These are phyloP conservation scores for Podilymbus podiceps DNA, from an alignment of 2,113 vertebrate species.

Conservation along the genomic window DNA sequence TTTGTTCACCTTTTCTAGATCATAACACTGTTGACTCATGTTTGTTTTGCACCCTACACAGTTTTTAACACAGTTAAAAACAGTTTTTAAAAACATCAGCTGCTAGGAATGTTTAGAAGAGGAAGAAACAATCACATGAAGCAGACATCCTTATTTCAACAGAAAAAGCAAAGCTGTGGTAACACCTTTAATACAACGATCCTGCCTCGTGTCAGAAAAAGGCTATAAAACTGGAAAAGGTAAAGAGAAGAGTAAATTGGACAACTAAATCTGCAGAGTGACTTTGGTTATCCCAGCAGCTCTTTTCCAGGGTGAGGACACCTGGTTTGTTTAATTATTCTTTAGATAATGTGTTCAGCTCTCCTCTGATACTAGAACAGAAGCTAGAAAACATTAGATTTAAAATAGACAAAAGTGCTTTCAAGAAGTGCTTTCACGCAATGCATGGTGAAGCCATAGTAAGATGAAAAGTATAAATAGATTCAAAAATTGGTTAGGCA, in stretches of 20 bases:
- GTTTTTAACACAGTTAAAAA: too few species aligned
- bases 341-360: background rate
- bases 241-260: background rate
- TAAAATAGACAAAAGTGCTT: background rate
- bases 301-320: background rate
- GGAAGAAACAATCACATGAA: background rate
- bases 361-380: background rate
- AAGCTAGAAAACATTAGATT: background rate
- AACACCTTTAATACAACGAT: background rate
- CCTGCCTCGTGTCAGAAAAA: background rate
- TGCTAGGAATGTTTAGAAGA: background rate
- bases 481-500: background rate
- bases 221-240: background rate
- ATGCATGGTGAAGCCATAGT: background rate
- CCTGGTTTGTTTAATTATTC: background rate
- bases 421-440: background rate
- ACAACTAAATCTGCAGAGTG: background rate
- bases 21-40: background rate
- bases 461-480: background rate
- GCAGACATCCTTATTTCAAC: background rate
- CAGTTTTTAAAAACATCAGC: too few species aligned
- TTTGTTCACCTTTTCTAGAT: background rate
- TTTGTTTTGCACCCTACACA: background rate
- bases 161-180: background rate
- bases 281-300: background rate